Base-by-base conservation (phyloP, 1,140 invertebrate genomes). In the Cyclargus thomasi region DNA sequence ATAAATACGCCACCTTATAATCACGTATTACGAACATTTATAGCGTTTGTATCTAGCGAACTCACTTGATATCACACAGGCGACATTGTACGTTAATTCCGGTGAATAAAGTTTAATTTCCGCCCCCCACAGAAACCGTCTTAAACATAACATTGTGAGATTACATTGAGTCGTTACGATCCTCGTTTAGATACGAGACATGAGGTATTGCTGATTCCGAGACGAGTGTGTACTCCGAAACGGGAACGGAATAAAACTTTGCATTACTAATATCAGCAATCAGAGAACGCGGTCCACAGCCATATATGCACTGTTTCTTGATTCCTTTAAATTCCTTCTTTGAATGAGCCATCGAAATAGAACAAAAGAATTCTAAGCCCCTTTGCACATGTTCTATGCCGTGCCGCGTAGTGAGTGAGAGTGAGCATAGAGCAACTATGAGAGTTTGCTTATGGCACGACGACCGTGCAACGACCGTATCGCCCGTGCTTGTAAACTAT, bases 101-200 rank as follows among this genome's bases (percentile, higher is more conserved):
- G n/a, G 29, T 10, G 63, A 29, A 63, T 78, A 85, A 70, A 70
- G 78, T 76, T 70, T 67, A 78, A 70, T 81, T 77, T 85, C 35
- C 70, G 62, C 66, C 74, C 73, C 73, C 53, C n/a, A 7, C n/a
- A 59, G 64, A 59, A 39, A 68, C 68, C 47, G 71, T 66, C 66
- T 76, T 76, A 76, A 77, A 74, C 71, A 78, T 80, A 81, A 84
- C 79, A 81, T 70, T 74, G 74, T 77, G 77, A 90, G 87, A 90
- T 90, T 87, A 88, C 83, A 73, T 76, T 71, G 77, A 84, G 87
- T 87, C 87, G 81, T 88, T 90, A 88, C 79, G 85, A 90, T 90
- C 78, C 83, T 88, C 87, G 85, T 90, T 90, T 85, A 90, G 87
- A 90, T 90, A 88, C 23, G 80, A 71, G 70, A 71, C 78, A 85